Evolutionary conservation across 2,113 vertebrate species (phyloP), one percentile per base, ranked within the genome.

Genomic region (Oplegnathus fasciatus): DNA sequence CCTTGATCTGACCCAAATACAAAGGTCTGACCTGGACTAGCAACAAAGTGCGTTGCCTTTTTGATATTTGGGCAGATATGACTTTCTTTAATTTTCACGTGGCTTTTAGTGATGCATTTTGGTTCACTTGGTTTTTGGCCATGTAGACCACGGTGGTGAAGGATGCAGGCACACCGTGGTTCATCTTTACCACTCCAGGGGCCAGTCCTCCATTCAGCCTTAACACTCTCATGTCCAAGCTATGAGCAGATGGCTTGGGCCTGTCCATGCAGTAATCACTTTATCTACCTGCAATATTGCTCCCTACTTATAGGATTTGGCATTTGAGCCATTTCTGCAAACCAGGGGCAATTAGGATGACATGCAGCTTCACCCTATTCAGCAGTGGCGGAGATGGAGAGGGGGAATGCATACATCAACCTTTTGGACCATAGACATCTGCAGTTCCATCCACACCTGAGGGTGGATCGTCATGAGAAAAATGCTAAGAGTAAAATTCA

Each of bases 111-210:
- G 34, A 37, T 6, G 34, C 34, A 37, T 37, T 37, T 6, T 37
- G 34, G 34, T 37, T 37, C 34, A 4, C 34, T 37, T 37, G 34
- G 34, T 37, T 37, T 37, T 37, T 54, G 20, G 14, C 28, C 11
- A n/a, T 57, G 28, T 30, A 67, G 44, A 22, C 6, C 30, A 40
- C 57, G 22, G 34, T 26, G 46, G 32, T 61, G 44, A 17, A 61
- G 32, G 20, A 55, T 46, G 28, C 26, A 17, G 13, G 22, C 9
- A 26, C 34, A 55, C 5, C 0, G 2, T 17, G 22, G 30, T 55
- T 70, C 73, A 70, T 70, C 46, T 46, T 52, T n/a, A n/a, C 20
- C 13, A 42, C 73, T 77, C 81, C 2, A 48, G 58, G 66, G 66
- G 18, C 9, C 20, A 24, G 50, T 30, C 66, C 24, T 61, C 14